Evolutionary conservation across 2,888 invertebrate species (phyloP).

Genomic region (Drosophila gaucha): DNA sequence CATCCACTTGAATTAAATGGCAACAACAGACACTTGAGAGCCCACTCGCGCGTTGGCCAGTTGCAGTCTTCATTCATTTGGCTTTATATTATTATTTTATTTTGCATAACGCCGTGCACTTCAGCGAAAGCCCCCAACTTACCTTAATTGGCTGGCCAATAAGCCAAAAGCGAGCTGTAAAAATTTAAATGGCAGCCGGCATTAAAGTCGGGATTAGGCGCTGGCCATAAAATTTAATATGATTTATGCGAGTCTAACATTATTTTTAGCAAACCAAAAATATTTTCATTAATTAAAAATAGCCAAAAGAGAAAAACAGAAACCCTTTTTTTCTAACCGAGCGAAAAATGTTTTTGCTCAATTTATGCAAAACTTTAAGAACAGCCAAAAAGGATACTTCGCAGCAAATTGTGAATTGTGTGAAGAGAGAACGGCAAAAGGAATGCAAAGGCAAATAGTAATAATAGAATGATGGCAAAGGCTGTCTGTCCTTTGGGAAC

Average conservation of each 20-base stretch:
- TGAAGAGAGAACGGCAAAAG: neutral
- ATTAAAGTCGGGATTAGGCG: conserved; percentile 2
- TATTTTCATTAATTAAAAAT: conserved; percentile 69
- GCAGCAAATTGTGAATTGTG: conserved; percentile 38
- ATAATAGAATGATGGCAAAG: conserved; percentile 35
- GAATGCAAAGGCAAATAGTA: conserved; percentile 16
- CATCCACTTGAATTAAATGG: conserved; percentile 40
- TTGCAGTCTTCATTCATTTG: conserved; percentile 20
- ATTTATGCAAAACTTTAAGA: conserved; percentile 44
- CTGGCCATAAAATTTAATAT: conserved; percentile 11
- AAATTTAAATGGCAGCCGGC: conserved; percentile 30
- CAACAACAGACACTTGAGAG: conserved; percentile 33
- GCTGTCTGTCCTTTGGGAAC: conserved; percentile 37
- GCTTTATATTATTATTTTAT: conserved; percentile 16
- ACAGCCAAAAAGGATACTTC: conserved; percentile 17
- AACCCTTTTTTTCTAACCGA: conserved; percentile 50
- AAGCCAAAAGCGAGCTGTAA: conserved; percentile 24
- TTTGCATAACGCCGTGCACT: conserved; percentile 37
- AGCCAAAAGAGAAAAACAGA: conserved; percentile 28
- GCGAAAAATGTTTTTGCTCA: conserved; percentile 48
- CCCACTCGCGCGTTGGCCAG: conserved; percentile 31
- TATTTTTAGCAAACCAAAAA: conserved; percentile 37
- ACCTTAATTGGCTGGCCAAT: conserved; percentile 55
- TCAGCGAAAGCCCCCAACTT: conserved; percentile 24
- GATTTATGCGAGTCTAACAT: conserved; percentile 34